Evolutionary conservation across 64 coral and sea anemone genomes (phyloP).

Genomic region (Pocillopora verrucosa): DNA sequence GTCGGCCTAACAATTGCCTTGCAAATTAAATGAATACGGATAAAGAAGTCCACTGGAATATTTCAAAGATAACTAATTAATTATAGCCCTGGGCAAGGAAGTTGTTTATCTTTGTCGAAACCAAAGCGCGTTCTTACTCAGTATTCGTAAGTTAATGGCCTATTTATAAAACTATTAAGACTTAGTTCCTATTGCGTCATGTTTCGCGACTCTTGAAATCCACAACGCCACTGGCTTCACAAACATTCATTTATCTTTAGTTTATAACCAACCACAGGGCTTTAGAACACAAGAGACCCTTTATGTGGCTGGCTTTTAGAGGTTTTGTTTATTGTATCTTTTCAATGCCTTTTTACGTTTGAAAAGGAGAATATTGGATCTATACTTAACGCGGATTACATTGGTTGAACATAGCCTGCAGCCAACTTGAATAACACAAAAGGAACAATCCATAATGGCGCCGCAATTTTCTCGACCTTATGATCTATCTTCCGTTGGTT

Average conservation of each 20-base stretch:
- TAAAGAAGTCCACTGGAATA: constrained; percentile 65
- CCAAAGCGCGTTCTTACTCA: not conserved
- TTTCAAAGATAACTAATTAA: constrained; percentile 74
- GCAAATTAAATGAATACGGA: constrained; percentile 93
- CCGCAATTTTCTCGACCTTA: constrained; percentile 15
- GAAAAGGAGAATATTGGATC: constrained; percentile 38
- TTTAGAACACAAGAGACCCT: constrained; percentile 16
- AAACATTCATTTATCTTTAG: constrained; percentile 6
- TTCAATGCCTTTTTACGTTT: constrained; percentile 36
- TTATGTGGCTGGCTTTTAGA: constrained; percentile 39
- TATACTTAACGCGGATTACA: constrained; percentile 37
- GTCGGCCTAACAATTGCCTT: constrained; percentile 81
- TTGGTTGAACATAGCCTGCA: constrained; percentile 9
- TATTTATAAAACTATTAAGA: constrained; percentile 28
- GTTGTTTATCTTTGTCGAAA: constrained; percentile 67
- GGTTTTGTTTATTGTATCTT: constrained; percentile 36
- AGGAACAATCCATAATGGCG: constrained; percentile 36
- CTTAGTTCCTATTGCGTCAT: constrained; percentile 9
- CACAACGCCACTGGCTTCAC: not conserved
- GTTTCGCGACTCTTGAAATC: not conserved
- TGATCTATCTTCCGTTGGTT: not conserved
- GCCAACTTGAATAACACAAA: constrained; percentile 26
- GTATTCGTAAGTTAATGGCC: constrained; percentile 35
- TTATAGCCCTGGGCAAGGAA: constrained; percentile 53
- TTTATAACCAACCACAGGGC: not conserved